Base-by-base conservation (phyloP, 2,888 invertebrate species). In the Hypercompe scribonia region DNA sequence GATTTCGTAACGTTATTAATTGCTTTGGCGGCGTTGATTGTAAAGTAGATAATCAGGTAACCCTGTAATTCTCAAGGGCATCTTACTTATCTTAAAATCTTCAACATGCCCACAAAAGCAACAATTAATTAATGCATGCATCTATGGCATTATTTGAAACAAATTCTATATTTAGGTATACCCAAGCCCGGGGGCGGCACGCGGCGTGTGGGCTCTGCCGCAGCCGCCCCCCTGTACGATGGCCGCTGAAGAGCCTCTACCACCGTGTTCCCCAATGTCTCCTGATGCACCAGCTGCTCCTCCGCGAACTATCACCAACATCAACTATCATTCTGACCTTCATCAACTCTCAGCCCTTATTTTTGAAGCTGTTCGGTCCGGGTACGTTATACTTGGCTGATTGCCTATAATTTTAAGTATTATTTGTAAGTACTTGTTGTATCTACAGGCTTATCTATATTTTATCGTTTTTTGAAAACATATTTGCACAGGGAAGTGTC, bases 131-230 rank as follows among this genome's bases (percentile, higher is more conserved):
- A 15, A 13, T 5, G 31, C 31, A 61, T 7, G 13, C 15, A 39
- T 39, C 13, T 24, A n/a, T 46, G 13, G 24, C 10, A 33, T 33
- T 21, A 33, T 42, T 46, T 42, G 34, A 50, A 13, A 50, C 13
- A 11, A n/a, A 54, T 3, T 68, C 1, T 68, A 42, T 72, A 15
- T 31, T 18, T 58, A 97, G 95, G 97, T 97, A 94, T 97, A 97
- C 92, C 98, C 98, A 80, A 98, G 98, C 94, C 98, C 98, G 96
- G 98, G 98, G 96, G 97, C 98, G 94, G 98, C 98, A 95, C 98
- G 98, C 92, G 98, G 98, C 94, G 98, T 98, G 91, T 98, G 98
- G 98, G 98, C 98, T 93, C 96, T 98, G 96, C 97, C 97, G 96
- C 96, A 96, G 95, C 97, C 97, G 95, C 97, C 97, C 91, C 97